Percentiles rank a stretch among this genome's conserved stretches.
phyloP scores from a whole-genome alignment of 2,113 vertebrate species.

The Microcebus ravelobensis region DNA sequence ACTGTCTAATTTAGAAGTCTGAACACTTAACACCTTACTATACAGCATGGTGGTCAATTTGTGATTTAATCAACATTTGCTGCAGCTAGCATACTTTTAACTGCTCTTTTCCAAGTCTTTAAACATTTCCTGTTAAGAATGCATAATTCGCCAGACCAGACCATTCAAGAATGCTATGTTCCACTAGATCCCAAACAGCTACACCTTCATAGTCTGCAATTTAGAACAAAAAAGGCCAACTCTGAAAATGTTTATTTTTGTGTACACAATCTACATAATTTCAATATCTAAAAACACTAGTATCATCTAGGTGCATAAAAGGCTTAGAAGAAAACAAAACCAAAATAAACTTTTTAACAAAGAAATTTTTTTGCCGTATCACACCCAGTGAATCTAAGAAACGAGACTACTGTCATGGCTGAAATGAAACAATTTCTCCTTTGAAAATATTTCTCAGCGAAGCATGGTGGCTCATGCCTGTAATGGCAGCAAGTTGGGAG shows the following conservation, averaged over 20 bases:
- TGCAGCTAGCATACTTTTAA: neutral
- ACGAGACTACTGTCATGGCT: neutral
- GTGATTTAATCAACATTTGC: constrained; percentile 36
- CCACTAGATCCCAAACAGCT: neutral
- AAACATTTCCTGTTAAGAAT: constrained; percentile 47
- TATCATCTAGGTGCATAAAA: neutral
- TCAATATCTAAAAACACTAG: neutral
- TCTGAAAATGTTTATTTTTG: constrained; percentile 29
- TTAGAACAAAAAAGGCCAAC: neutral
- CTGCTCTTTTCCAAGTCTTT: neutral
- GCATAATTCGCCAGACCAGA: neutral
- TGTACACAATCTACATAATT: neutral
- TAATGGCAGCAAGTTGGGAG: too few species aligned
- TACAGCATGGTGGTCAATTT: neutral
- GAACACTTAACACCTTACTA: neutral
- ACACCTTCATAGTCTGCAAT: neutral
- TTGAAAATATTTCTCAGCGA: neutral
- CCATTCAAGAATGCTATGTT: neutral
- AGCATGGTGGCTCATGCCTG: too few species aligned
- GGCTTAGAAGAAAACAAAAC: neutral
- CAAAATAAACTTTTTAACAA: neutral
- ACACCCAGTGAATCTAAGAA: neutral
- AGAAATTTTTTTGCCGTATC: neutral
- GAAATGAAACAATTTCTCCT: neutral
- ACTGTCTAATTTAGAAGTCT: neutral